These are phyloP conservation scores for Accipiter virgatus DNA, from an alignment of 2,113 vertebrate species.

Conservation along the genomic window DNA sequence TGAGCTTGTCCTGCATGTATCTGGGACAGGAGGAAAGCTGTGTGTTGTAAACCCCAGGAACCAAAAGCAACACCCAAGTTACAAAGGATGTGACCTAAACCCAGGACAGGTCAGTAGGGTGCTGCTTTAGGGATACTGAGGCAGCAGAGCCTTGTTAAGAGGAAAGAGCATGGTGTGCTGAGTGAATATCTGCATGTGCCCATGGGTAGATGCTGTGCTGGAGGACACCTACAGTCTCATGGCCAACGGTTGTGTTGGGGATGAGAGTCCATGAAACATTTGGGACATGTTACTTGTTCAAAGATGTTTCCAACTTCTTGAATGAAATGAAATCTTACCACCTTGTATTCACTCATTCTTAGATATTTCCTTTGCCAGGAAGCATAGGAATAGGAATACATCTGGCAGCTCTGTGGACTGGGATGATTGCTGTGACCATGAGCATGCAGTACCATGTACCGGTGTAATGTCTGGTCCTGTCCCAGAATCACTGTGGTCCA, in stretches of 20 bases:
- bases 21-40: background rate
- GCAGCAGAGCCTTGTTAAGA: background rate
- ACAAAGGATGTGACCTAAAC: background rate
- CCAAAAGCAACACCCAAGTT: background rate
- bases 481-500: accelerated
- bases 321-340: background rate
- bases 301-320: background rate
- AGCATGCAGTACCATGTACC: accelerated
- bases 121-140: background rate
- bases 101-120: background rate
- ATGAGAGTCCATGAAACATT: background rate
- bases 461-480: accelerated
- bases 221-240: background rate
- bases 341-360: background rate
- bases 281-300: background rate
- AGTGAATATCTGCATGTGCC: too few species aligned
- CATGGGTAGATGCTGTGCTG: background rate
- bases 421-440: background rate
- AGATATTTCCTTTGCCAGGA: background rate
- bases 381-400: background rate
- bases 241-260: accelerated
- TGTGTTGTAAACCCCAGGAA: accelerated
- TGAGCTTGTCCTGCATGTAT: accelerated
- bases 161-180: background rate
- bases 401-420: accelerated